Conservation (phyloP, 1,140 invertebrate species). For the Hyposmocoma kahamanoa region DNA sequence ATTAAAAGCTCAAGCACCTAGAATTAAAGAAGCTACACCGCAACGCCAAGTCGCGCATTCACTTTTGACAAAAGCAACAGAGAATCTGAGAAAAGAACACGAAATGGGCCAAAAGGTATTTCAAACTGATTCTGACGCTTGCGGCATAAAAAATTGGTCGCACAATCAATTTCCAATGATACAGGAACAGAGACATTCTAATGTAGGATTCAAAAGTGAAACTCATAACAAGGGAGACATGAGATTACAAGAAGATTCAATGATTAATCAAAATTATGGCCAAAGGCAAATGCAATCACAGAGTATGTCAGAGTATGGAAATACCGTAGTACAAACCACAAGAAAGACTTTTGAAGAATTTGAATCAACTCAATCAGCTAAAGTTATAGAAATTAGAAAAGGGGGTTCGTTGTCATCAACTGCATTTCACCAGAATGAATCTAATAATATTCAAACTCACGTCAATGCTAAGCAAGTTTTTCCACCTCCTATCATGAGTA, state of each 20-base stretch:
- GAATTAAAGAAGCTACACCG: slow-evolving; percentile 62
- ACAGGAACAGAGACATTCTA: slow-evolving; percentile 50
- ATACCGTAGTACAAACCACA: slow-evolving; percentile 75
- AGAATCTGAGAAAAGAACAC: slow-evolving; percentile 48
- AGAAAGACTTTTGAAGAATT: slow-evolving; percentile 78
- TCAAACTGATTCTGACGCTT: slow-evolving; percentile 23
- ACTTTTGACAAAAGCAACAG: slow-evolving; percentile 38
- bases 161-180: slow-evolving; percentile 43
- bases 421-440: slow-evolving; percentile 57
- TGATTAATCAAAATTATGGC: slow-evolving; percentile 55
- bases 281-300: slow-evolving; percentile 61
- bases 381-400: slow-evolving; percentile 76
- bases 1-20: slow-evolving; percentile 73
- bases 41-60: slow-evolving; percentile 34
- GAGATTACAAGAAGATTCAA: slow-evolving; percentile 56
- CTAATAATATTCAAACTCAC: slow-evolving; percentile 46
- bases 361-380: slow-evolving; percentile 76
- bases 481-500: slow-evolving; percentile 54
- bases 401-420: slow-evolving; percentile 51
- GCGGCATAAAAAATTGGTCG: slow-evolving; percentile 28
- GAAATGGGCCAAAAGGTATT: slow-evolving; percentile 34
- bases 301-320: slow-evolving; percentile 70
- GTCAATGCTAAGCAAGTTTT: slow-evolving; percentile 51
- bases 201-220: slow-evolving; percentile 52
- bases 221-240: slow-evolving; percentile 48